phyloP scores from a whole-genome alignment of 1,140 invertebrate genomes.

The Drosophila ohnishii region DNA sequence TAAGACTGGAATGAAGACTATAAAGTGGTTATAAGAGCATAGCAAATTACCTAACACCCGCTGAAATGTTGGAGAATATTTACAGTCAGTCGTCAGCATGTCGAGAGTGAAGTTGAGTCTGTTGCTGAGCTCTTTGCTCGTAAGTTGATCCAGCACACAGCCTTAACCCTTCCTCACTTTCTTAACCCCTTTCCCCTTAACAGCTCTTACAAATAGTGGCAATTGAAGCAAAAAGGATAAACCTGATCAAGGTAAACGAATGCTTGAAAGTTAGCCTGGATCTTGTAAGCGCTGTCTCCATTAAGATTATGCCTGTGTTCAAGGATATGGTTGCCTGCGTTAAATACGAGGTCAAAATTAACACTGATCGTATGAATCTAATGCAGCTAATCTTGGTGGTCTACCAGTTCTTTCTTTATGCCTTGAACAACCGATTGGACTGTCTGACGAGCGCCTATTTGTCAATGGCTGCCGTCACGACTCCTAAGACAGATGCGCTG shows the following conservation, averaged over 20 bases:
- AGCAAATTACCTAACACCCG: neutral
- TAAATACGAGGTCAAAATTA: neutral
- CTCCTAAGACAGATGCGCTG: neutral
- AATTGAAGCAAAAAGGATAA: conserved; percentile 8
- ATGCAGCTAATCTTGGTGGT: neutral
- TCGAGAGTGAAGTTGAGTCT: neutral
- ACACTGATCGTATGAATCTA: neutral
- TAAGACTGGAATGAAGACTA: too few relatives aligned
- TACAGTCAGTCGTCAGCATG: neutral
- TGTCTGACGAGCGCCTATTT: conserved; percentile 1
- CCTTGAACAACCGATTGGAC: neutral
- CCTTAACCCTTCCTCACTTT: fast-evolving
- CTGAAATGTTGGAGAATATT: neutral
- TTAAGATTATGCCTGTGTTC: neutral
- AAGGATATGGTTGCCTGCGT: neutral
- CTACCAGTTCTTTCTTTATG: neutral
- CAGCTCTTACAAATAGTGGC: conserved; percentile 3
- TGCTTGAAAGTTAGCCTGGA: neutral
- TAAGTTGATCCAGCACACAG: neutral
- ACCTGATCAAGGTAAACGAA: neutral
- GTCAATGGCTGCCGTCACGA: neutral
- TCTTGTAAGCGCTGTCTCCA: neutral
- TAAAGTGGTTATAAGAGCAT: neutral
- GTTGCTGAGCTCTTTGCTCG: conserved; percentile 13
- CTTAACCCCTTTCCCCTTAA: too few relatives aligned